Evolutionary conservation across 2,113 vertebrate species (phyloP).

Genomic region (Origma solitaria): DNA sequence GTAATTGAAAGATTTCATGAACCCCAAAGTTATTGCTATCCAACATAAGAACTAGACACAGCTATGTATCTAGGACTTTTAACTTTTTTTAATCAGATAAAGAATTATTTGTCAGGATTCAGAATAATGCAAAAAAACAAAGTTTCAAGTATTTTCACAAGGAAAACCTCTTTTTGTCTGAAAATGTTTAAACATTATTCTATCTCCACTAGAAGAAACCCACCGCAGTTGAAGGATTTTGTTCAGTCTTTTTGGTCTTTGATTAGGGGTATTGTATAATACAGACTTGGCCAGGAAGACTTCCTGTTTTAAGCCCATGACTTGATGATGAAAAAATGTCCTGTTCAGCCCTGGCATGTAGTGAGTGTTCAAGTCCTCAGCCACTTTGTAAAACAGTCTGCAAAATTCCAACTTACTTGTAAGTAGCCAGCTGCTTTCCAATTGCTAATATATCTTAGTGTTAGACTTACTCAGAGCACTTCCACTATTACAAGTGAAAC

Average conservation of each 20-base stretch:
- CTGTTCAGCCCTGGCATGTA: not conserved
- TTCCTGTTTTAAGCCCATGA: not conserved
- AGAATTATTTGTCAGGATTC: not conserved
- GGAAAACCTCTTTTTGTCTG: not conserved
- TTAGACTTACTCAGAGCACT: not conserved
- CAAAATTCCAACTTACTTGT: not conserved
- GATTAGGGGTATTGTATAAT: not conserved
- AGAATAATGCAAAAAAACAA: not conserved
- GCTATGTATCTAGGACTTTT: not conserved
- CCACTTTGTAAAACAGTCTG: not conserved
- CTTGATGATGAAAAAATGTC: constrained; percentile 26
- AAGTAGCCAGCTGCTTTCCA: not conserved
- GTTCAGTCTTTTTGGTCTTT: not conserved
- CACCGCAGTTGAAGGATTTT: not conserved
- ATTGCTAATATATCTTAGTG: not conserved
- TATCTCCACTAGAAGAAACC: not conserved
- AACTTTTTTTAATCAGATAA: not conserved
- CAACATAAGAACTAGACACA: not conserved
- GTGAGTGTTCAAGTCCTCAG: not conserved
- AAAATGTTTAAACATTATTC: not conserved
- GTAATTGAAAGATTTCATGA: not conserved
- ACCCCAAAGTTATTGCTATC: not conserved
- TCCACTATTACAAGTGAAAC: not conserved
- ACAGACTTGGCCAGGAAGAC: not conserved
- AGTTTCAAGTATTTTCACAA: not conserved